Evolutionary conservation across 2,797 vertebrate species (phyloP).

Genomic region (Gymnoscopelus braueri): DNA sequence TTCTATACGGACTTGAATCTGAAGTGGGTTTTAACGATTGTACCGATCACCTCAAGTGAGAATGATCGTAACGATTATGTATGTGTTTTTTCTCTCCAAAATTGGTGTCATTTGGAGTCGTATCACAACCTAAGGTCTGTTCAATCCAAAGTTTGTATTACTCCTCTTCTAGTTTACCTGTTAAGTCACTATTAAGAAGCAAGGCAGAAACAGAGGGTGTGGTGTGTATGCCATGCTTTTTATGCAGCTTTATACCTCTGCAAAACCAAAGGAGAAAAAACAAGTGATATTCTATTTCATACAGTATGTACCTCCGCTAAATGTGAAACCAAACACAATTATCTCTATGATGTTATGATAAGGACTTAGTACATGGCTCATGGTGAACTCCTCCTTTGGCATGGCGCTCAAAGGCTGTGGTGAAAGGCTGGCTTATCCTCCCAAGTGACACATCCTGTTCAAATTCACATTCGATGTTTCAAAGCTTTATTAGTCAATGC

Average conservation of each 20-base stretch:
- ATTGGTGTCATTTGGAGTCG: conserved; percentile 9
- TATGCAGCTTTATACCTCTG: too few relatives aligned
- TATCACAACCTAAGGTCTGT: background rate
- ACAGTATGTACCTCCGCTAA: too few relatives aligned
- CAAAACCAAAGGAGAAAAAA: too few relatives aligned
- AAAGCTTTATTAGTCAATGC: conserved; percentile 50
- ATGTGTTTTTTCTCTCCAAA: conserved; percentile 9
- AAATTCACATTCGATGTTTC: conserved; percentile 49
- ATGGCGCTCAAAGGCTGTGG: conserved; percentile 32
- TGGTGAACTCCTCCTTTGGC: conserved; percentile 26
- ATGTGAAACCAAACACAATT: background rate
- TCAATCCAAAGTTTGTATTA: background rate
- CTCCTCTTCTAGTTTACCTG: too few relatives aligned
- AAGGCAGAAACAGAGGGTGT: too few relatives aligned
- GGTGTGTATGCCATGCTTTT: too few relatives aligned
- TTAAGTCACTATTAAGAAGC: too few relatives aligned
- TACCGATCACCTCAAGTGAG: conserved; percentile 8
- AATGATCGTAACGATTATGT: background rate
- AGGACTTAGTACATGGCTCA: conserved; percentile 39
- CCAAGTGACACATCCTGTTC: conserved; percentile 25
- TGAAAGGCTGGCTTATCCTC: conserved; percentile 26
- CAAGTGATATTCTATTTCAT: too few relatives aligned
- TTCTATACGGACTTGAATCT: conserved; percentile 20
- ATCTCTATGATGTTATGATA: conserved; percentile 18
- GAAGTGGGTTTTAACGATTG: conserved; percentile 23